Evolutionary conservation across 2,888 invertebrate genomes (phyloP).

Genomic region (Heliothis peltigera): DNA sequence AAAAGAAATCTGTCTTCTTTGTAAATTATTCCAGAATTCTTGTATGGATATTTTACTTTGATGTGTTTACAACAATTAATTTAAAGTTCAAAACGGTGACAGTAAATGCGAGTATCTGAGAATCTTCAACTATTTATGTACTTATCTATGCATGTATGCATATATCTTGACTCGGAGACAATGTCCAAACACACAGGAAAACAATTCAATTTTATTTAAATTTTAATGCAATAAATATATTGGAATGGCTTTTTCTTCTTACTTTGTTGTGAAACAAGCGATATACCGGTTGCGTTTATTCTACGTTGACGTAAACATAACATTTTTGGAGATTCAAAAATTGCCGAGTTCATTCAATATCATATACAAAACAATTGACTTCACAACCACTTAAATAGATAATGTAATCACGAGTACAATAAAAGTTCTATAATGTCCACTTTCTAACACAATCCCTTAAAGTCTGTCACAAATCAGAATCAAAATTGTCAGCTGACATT

Average conservation of each 20-base stretch:
- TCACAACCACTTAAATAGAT: slow-evolving; percentile 23
- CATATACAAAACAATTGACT: slow-evolving; percentile 34
- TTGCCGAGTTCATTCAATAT: slow-evolving; percentile 5
- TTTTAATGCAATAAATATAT: slow-evolving; percentile 38
- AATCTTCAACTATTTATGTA: slow-evolving; percentile 27
- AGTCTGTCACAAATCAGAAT: slow-evolving; percentile 18
- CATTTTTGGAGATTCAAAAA: slow-evolving; percentile 9
- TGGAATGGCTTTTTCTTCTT: slow-evolving; percentile 36
- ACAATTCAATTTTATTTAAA: slow-evolving; percentile 17
- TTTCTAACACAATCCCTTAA: slow-evolving; percentile 28
- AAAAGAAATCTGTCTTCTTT: slow-evolving; percentile 13
- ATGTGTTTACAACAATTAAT: slow-evolving; percentile 7
- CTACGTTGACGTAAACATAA: slow-evolving; percentile 22
- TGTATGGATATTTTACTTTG: slow-evolving; percentile 17
- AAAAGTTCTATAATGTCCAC: slow-evolving; percentile 19
- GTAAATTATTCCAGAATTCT: slow-evolving; percentile 12
- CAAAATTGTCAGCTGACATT: background rate
- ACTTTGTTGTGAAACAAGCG: slow-evolving; percentile 18
- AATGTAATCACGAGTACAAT: slow-evolving; percentile 14
- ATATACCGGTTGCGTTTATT: slow-evolving; percentile 15
- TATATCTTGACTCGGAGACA: slow-evolving; percentile 37
- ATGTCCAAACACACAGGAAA: slow-evolving; percentile 8
- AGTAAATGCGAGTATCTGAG: slow-evolving; percentile 47
- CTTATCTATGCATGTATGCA: slow-evolving; percentile 10
- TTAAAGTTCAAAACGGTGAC: slow-evolving; percentile 9